Evolutionary conservation across 2,113 vertebrate species (phyloP), one percentile per base, ranked within the genome.

Genomic region (Pagrus major): DNA sequence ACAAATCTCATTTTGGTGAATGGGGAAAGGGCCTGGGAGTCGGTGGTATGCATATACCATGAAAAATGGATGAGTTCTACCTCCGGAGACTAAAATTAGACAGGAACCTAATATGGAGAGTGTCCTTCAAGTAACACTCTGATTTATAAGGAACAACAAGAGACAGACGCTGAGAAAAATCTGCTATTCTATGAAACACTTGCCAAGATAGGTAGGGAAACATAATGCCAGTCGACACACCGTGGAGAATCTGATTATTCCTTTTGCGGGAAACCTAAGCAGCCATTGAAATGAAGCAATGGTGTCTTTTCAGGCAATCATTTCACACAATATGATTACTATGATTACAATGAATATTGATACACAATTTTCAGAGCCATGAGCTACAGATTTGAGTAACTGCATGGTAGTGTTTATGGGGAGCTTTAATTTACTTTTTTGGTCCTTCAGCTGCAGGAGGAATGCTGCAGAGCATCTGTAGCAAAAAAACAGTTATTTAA

Each of bases 21-120:
- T 60, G 41, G 65, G 71, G 54, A 67, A 61, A 63, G 51, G 55
- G 14, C 29, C 60, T 74, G 4, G 74, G 86, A 91, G 81, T 79
- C 79, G 70, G 59, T 79, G 84, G 85, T 78, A 78, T 84, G 87
- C 65, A 76, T 83, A 73, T 59, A 84, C 56, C 89, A 92, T 93
- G 81, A 91, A 93, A 93, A 91, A 93, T 93, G 86, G 87, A 93
- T 92, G 91, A 92, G 88, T 80, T 87, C 86, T 66, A 83, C 85
- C 86, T 91, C 76, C 71, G 4, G 58, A 81, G 86, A 92, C 88
- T 90, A 93, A 92, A 92, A 92, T 89, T 91, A 93, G 89, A 90
- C 77, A 81, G 91, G 76, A 92, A 92, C 85, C 71, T 86, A 88
- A 93, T 89, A 92, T 80, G 83, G 56, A 4, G 80, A 79, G 71